A percentile compares a stretch with the other conserved stretches of the same genome.
Conservation (phyloP, 2,797 vertebrate genomes). For the Knipowitschia caucasica region DNA sequence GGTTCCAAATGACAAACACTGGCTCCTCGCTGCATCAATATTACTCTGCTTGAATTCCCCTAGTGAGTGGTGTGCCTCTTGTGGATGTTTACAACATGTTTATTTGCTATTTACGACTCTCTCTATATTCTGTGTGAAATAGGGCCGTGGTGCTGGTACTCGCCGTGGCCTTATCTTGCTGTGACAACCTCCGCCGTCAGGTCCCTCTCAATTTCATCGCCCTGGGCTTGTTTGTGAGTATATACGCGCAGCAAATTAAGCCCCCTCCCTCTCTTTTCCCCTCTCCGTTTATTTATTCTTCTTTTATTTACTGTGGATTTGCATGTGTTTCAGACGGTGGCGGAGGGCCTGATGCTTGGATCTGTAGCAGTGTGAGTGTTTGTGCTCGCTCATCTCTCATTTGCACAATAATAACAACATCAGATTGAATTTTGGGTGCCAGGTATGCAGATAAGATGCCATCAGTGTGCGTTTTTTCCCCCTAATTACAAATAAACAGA, state of each 20-base stretch:
- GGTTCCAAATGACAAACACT: constrained; percentile 23
- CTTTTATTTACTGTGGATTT: constrained; percentile 46
- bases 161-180: constrained; percentile 76
- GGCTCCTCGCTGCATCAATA: constrained; percentile 24
- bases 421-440: constrained; percentile 20
- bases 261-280: constrained; percentile 27
- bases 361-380: constrained; percentile 77
- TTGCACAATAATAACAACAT: constrained; percentile 53
- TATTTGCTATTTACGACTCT: constrained; percentile 42
- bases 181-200: constrained; percentile 70
- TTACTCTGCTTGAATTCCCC: constrained; percentile 23
- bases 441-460: constrained; percentile 39
- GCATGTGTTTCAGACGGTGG: constrained; percentile 65
- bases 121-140: constrained; percentile 47
- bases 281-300: constrained; percentile 32
- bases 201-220: constrained; percentile 83
- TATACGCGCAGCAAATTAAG: constrained; percentile 57
- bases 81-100: constrained; percentile 29
- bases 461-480: constrained; percentile 25
- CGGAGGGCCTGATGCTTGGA: constrained; percentile 80
- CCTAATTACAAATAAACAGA: constrained; percentile 33
- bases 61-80: constrained; percentile 6
- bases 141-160: constrained; percentile 66
- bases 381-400: constrained; percentile 38
- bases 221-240: constrained; percentile 85